phyloP scores from a whole-genome alignment of 2,888 invertebrate genomes.

The Thymelicus acteon region DNA sequence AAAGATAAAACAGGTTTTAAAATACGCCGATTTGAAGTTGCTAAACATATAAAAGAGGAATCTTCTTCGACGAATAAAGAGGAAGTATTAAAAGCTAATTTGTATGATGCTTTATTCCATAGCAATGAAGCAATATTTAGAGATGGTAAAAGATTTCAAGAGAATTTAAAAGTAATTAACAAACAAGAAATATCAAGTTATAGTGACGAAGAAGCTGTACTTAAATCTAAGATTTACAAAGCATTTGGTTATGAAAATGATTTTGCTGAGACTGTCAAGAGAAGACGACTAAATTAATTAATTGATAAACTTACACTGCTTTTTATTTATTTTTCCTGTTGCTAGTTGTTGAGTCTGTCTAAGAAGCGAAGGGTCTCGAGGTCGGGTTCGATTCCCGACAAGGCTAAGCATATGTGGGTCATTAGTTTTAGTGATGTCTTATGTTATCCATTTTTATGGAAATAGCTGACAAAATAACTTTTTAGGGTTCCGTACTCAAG shows the following conservation, averaged over 20 bases:
- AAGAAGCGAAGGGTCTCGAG: no score
- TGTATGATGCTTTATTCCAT: slow-evolving; percentile 26
- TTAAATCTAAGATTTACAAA: slow-evolving; percentile 31
- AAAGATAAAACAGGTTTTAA: background rate
- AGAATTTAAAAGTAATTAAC: background rate
- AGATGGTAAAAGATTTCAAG: background rate
- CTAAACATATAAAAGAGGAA: background rate
- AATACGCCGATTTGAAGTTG: background rate
- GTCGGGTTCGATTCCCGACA: no score
- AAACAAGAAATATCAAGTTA: slow-evolving; percentile 6
- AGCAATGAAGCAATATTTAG: background rate
- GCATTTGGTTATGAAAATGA: slow-evolving; percentile 22
- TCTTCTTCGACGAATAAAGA: slow-evolving; percentile 14
- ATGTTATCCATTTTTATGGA: no score
- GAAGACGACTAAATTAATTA: background rate
- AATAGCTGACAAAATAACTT: no score
- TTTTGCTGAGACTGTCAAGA: background rate
- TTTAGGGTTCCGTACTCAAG: no score
- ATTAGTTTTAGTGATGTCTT: no score
- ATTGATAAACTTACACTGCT: no score
- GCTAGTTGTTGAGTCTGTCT: no score
- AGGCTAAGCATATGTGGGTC: no score
- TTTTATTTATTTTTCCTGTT: no score
- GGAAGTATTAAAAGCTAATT: slow-evolving; percentile 9
- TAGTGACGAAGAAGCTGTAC: slow-evolving; percentile 22